Conservation (phyloP, 2,888 invertebrate genomes). For the Diplolepis rosae region DNA sequence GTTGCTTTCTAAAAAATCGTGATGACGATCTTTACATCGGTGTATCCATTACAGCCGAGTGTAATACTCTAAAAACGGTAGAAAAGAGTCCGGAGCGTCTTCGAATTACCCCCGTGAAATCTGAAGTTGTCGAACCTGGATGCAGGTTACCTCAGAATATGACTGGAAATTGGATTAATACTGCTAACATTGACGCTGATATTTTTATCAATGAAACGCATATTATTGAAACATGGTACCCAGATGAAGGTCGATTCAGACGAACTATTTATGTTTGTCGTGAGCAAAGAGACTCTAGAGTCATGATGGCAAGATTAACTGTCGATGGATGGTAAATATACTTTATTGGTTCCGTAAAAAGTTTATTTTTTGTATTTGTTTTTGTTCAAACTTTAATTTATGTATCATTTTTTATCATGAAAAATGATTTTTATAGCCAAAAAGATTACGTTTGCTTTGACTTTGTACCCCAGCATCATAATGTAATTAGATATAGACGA, state of each 20-base stretch:
- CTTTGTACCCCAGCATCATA: constrained; percentile 96
- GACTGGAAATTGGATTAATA: constrained; percentile 96
- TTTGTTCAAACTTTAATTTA: constrained; percentile 9
- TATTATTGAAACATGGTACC: constrained; percentile 95
- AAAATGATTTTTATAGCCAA: constrained; percentile 79
- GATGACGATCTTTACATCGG: constrained; percentile 95
- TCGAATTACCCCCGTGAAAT: constrained; percentile 89
- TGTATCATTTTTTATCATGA: not conserved
- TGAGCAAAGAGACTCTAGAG: constrained; percentile 91
- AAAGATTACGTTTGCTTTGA: constrained; percentile 98
- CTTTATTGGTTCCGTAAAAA: too few species aligned
- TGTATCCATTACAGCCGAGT: constrained; percentile 94
- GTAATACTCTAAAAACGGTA: constrained; percentile 92
- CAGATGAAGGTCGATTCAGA: constrained; percentile 91
- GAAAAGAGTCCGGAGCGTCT: constrained; percentile 95
- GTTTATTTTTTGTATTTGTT: too few species aligned
- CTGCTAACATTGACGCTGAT: constrained; percentile 97
- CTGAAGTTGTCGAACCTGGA: constrained; percentile 91
- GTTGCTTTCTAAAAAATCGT: constrained; percentile 95
- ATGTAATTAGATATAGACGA: constrained; percentile 92
- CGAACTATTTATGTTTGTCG: constrained; percentile 93
- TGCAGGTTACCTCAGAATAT: constrained; percentile 96
- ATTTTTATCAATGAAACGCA: constrained; percentile 96
- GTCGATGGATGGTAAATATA: constrained; percentile 89
- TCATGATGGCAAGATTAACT: constrained; percentile 96